These are phyloP conservation scores for Hetaerina titia DNA, from an alignment of 2,888 invertebrate species.

Conservation along the genomic window DNA sequence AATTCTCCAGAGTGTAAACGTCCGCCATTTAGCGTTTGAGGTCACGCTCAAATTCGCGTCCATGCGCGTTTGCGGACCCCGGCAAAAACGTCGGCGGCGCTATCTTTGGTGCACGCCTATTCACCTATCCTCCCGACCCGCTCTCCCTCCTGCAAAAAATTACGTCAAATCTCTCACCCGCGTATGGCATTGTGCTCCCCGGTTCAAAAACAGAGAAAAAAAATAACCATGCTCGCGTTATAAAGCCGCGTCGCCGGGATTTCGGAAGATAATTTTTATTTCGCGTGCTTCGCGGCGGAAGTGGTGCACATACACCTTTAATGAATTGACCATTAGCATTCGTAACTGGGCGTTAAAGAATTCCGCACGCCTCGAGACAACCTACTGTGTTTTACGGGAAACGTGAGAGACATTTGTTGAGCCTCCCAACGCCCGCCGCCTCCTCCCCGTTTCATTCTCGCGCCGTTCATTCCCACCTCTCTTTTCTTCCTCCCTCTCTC, in stretches of 20 bases:
- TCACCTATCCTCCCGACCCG: neutral
- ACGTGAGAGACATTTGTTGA: constrained; percentile 33
- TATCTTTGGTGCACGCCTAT: neutral
- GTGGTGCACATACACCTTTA: neutral
- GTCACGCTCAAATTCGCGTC: too few relatives aligned
- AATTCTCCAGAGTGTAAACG: too few relatives aligned
- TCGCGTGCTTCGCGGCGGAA: neutral
- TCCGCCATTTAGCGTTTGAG: too few relatives aligned
- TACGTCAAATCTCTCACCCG: neutral
- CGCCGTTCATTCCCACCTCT: neutral
- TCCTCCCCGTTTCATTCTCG: neutral
- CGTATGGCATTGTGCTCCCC: neutral
- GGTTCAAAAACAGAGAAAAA: neutral
- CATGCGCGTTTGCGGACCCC: too few relatives aligned
- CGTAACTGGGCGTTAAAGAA: constrained; percentile 18
- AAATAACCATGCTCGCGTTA: neutral
- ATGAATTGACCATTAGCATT: constrained; percentile 62
- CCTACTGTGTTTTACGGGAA: constrained; percentile 12
- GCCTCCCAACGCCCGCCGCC: neutral
- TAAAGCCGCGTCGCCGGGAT: neutral
- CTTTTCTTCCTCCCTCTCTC: neutral
- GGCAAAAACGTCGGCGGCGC: too few relatives aligned
- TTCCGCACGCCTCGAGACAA: constrained; percentile 30
- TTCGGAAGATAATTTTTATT: neutral
- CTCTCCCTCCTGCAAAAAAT: neutral